Base-by-base conservation (phyloP, 2,888 invertebrate genomes). In the Buathra laborator region DNA sequence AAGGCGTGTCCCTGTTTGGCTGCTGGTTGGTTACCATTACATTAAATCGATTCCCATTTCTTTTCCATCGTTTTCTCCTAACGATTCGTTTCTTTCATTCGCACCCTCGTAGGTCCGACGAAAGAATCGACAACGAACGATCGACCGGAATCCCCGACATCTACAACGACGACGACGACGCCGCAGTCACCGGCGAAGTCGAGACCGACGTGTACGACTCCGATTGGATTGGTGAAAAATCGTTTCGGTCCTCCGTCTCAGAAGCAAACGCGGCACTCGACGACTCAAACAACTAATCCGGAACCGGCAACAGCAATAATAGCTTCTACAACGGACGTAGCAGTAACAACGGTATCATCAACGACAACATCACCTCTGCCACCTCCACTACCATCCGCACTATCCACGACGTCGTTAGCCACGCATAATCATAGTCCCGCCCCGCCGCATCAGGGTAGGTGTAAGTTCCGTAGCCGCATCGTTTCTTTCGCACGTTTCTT, bases 181-280 rank as follows among this genome's bases (percentile, higher is more conserved):
- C 44, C 86, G 10, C 67, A 29, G 3, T 62, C 51, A 9, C 37
- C 64, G 19, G 19, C 14, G 44, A 75, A 16, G 48, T 46, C 37
- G 14, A 48, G 16, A 1, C 32, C 16, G n/a, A 24, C 19, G 46
- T 46, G 19, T 32, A 29, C 29, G 29, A 62, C 46, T 16, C 37
- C 64, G n/a, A 32, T 44, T 3, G 62, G 3, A 19, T 37, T 32
- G 37, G 48, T 48, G 32, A 64, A 32, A 3, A 51, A 19, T 62
- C 62, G 32, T 24, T 48, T 70, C 37, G 68, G 51, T 24, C 44
- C 91, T 72, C 89, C 89, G 2, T 85, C 87, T 37, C 92, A 91
- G 83, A 91, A 90, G 4, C 93, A 93, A 85, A 94, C 91, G 9
- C 92, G 93, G 86, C 93, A 94, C 86, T 93, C 93, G 48, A 93